Evolutionary conservation across 2,888 invertebrate genomes (phyloP).

Genomic region (Zhuqinia jingwanae): DNA sequence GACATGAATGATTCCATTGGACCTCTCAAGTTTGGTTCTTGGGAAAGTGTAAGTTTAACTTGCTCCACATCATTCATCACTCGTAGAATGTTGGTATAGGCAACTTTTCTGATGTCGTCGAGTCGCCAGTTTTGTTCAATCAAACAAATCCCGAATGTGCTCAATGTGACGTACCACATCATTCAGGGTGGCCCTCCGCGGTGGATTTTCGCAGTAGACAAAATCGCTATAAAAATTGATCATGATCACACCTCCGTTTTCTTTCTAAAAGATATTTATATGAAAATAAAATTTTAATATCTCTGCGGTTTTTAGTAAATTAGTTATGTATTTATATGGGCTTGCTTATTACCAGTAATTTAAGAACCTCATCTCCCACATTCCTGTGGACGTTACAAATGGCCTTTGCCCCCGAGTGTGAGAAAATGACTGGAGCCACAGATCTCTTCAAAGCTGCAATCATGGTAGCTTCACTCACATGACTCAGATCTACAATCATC

Average conservation of each 20-base stretch:
- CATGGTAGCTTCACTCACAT: slow-evolving; percentile 84
- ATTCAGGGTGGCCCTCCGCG: too few species aligned
- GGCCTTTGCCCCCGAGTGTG: slow-evolving; percentile 85
- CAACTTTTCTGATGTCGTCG: too few species aligned
- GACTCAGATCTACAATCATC: slow-evolving; percentile 86
- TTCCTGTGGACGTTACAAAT: slow-evolving; percentile 85
- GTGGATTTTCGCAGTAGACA: too few species aligned
- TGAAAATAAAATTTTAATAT: too few species aligned
- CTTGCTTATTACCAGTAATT: slow-evolving; percentile 84
- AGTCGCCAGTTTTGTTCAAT: too few species aligned
- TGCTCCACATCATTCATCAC: too few species aligned
- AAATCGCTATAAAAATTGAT: slow-evolving; percentile 88
- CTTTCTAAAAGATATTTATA: slow-evolving; percentile 82
- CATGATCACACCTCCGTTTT: slow-evolving; percentile 92
- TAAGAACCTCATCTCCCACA: slow-evolving; percentile 85
- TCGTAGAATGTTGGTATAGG: too few species aligned
- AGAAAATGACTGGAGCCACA: slow-evolving; percentile 81
- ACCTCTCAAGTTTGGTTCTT: too few species aligned
- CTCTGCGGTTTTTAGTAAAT: too few species aligned
- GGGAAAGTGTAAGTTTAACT: too few species aligned
- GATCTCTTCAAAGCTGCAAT: slow-evolving; percentile 84
- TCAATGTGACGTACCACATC: slow-evolving; percentile 86
- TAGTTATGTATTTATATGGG: slow-evolving; percentile 79
- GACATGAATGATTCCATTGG: too few species aligned
- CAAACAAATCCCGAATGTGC: slow-evolving; percentile 89